Evolutionary conservation across 2,797 vertebrate genomes (phyloP).

Genomic region (Gadopsis marmoratus): DNA sequence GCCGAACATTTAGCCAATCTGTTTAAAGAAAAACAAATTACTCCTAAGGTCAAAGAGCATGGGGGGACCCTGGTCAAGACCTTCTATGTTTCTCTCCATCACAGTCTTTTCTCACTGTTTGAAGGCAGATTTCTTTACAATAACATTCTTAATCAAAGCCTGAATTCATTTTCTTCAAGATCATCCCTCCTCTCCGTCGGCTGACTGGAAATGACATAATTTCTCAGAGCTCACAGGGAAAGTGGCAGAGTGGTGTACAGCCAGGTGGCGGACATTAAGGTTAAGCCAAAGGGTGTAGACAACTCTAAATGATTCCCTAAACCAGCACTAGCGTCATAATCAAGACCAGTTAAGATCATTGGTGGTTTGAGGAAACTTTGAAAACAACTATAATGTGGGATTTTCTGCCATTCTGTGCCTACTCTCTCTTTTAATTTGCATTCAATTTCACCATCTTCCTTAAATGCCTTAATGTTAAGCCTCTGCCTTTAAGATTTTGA

Average conservation of each 20-base stretch:
- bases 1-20: slow-evolving; percentile 78
- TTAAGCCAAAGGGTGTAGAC: slow-evolving; percentile 56
- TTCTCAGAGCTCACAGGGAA: slow-evolving; percentile 72
- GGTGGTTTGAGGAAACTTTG: slow-evolving; percentile 31
- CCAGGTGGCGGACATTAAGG: slow-evolving; percentile 63
- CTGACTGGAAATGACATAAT: slow-evolving; percentile 79
- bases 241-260: slow-evolving; percentile 71
- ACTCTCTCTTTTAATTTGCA: slow-evolving; percentile 32
- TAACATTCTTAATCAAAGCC: slow-evolving; percentile 87
- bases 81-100: slow-evolving; percentile 73
- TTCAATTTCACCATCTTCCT: slow-evolving; percentile 31
- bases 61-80: slow-evolving; percentile 71
- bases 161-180: slow-evolving; percentile 72
- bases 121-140: slow-evolving; percentile 87
- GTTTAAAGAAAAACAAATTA: slow-evolving; percentile 83
- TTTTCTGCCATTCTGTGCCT: slow-evolving; percentile 18
- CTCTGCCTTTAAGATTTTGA: slow-evolving; percentile 14
- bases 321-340: slow-evolving; percentile 44
- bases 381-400: slow-evolving; percentile 33
- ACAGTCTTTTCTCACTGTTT: slow-evolving; percentile 76
- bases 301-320: slow-evolving; percentile 34
- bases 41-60: slow-evolving; percentile 73
- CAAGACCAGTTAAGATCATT: slow-evolving; percentile 51
- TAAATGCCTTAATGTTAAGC: slow-evolving; percentile 9
- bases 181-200: slow-evolving; percentile 55